Conservation (phyloP, 2,888 invertebrate species). For the Brachyopa scutellaris region DNA sequence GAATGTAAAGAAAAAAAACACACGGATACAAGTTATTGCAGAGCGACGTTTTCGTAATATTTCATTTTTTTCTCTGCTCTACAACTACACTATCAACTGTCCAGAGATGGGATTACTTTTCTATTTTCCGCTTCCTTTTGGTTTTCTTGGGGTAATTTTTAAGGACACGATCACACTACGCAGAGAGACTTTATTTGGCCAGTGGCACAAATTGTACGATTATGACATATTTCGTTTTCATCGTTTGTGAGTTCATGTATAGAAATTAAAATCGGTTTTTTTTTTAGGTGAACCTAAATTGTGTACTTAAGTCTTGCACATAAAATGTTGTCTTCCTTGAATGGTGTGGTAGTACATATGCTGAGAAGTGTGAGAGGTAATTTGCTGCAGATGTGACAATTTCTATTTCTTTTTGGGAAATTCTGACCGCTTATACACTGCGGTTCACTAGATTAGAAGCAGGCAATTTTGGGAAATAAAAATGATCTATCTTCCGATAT, state of each 20-base stretch:
- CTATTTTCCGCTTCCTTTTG: background rate
- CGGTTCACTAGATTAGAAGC: no score
- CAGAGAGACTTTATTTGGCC: background rate
- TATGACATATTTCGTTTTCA: slow-evolving; percentile 57
- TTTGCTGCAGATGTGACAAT: slow-evolving; percentile 63
- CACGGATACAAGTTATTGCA: slow-evolving; percentile 62
- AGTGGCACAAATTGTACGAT: slow-evolving; percentile 38
- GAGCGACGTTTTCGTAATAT: slow-evolving; percentile 63
- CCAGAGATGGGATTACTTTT: slow-evolving; percentile 1
- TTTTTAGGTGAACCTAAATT: background rate
- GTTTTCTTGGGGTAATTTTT: slow-evolving; percentile 16
- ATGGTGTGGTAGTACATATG: no score
- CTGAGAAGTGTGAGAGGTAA: slow-evolving; percentile 32
- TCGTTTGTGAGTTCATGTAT: slow-evolving; percentile 53
- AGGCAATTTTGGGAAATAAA: no score
- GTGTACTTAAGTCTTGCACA: background rate
- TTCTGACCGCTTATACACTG: slow-evolving; percentile 29
- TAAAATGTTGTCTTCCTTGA: background rate
- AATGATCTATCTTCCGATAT: no score
- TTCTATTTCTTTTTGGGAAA: slow-evolving; percentile 23
- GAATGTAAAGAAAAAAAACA: slow-evolving; percentile 53
- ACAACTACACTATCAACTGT: background rate
- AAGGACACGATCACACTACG: slow-evolving; percentile 48
- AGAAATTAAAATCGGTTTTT: slow-evolving; percentile 45
- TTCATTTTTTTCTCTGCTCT: background rate